Base-by-base conservation (phyloP, 1,140 invertebrate species). In the Cotesia typhae region DNA sequence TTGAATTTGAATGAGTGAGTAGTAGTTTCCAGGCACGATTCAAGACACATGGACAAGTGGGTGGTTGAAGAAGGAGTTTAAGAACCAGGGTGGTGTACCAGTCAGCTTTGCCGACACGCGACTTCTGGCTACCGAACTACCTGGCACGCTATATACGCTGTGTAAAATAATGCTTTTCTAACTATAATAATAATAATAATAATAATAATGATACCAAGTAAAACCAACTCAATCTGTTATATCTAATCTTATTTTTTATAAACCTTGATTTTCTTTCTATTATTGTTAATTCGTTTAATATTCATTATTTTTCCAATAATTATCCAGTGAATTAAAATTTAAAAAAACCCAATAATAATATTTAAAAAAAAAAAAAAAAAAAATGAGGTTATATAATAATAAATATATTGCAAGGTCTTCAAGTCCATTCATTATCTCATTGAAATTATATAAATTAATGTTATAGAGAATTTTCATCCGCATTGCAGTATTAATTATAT, bases 111-210 rank as follows among this genome's bases (percentile, higher is more conserved):
- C 67, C 80, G 84, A 83, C 85, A 87, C 85, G 85, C 85, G 85
- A 87, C 84, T 87, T 86, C 85, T 84, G 84, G 78, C 75, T 75
- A 73, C 74, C 76, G 73, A 76, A 69, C 70, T 67, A 77, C 84
- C 85, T 82, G 84, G 83, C 78, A 82, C 77, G 65, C 51, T 75
- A 74, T 67, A 80, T 80, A 81, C 66, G 28, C 28, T 28, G 28
- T 28, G 28, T 9, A 47, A 47, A 47, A 47, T 47, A 47, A 47
- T 47, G 6, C 10, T 47, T 9, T 47, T 2, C 28, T 28, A 28
- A 28, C 28, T 28, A 28, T 47, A 47, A 47, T 17, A 17, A 17
- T 1, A 17, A 17, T 1, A 17, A 10, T 47, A 10, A 9, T 47
- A 47, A 47, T 17, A 17, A 17, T 1, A 17, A 17, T 1, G 1